Evolutionary conservation across 2,797 vertebrate species (phyloP).

Genomic region (Petrocephalus sullivani): DNA sequence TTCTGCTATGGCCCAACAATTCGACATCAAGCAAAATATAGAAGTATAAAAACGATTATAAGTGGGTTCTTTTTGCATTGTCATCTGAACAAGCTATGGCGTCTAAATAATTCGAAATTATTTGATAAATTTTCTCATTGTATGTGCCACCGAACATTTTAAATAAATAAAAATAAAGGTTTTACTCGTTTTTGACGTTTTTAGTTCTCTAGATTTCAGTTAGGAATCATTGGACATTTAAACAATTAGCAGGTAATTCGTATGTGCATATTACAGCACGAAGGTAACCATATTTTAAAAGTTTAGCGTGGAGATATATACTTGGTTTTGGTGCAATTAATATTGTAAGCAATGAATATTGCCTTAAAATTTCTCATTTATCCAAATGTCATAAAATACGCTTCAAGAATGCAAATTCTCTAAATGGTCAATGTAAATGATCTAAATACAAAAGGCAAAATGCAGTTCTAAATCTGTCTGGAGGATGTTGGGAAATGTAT

Average conservation of each 20-base stretch:
- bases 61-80: not conserved
- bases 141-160: conserved; percentile 58
- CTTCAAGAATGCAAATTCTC: not conserved
- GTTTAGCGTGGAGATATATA: conserved; percentile 59
- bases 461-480: not conserved
- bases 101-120: not conserved
- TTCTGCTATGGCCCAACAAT: not conserved
- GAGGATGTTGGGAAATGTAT: not conserved
- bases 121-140: not conserved
- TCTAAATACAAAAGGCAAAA: not conserved
- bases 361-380: not conserved
- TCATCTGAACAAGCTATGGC: not conserved
- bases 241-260: conserved; percentile 83
- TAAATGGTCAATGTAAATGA: not conserved
- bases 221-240: conserved; percentile 82
- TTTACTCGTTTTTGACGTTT: conserved; percentile 71
- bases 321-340: not conserved
- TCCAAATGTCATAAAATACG: not conserved
- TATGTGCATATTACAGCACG: conserved; percentile 79
- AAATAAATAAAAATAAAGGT: conserved; percentile 69
- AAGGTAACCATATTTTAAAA: conserved; percentile 78
- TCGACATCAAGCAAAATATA: not conserved
- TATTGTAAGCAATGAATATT: not conserved
- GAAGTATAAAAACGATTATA: not conserved
- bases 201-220: conserved; percentile 80